Evolutionary conservation across 2,797 vertebrate genomes (phyloP), one percentile per base, ranked within the genome.

Genomic region (Sciaenops ocellatus): DNA sequence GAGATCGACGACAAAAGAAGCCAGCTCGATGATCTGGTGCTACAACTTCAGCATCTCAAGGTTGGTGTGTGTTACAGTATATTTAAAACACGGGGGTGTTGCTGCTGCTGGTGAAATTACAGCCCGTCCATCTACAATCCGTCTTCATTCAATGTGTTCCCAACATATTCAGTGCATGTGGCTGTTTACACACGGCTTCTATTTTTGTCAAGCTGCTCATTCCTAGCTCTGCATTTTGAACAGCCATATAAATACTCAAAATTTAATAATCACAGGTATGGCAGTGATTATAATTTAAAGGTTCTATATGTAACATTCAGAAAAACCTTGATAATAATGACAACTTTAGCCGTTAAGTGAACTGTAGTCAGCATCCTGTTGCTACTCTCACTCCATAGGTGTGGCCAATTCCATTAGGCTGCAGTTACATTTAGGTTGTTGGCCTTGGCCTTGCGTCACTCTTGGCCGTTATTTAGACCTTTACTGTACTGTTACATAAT

Each of bases 11-110:
- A 96, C 88, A 99, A 98, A 93, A 95, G 98, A 87, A 95, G 95
- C 66, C 96, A 99, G 94, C 96, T 99, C 3, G 98, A 99, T 79
- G 97, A 98, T 79, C 95, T 98, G 92, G 97, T 98, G 89, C 95
- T 99, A 83, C 97, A 98, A 87, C 96, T 98, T 87, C 98, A 99
- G 92, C 98, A 99, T 94, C 96, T 98, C 90, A 99, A 98, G 97
- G 98, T 99, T 94, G 93, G 87, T 89, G 42, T 59, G 59, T 68
- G 15, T 62, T n/a, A 18, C 46, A 18, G 38, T 22, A 18, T 67
- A 46, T 55, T 48, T 51, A 17, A 73, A 73, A 44, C 20, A 24
- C 13, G 64, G 11, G 8, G 18, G 3, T 30, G 34, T 15, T 46
- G 54, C 42, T 66, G 55, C 47, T 34, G 15, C 46, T 51, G 34